Evolutionary conservation across 2,113 vertebrate genomes (phyloP), one percentile per base, ranked within the genome.

Genomic region (Donacobius atricapilla): DNA sequence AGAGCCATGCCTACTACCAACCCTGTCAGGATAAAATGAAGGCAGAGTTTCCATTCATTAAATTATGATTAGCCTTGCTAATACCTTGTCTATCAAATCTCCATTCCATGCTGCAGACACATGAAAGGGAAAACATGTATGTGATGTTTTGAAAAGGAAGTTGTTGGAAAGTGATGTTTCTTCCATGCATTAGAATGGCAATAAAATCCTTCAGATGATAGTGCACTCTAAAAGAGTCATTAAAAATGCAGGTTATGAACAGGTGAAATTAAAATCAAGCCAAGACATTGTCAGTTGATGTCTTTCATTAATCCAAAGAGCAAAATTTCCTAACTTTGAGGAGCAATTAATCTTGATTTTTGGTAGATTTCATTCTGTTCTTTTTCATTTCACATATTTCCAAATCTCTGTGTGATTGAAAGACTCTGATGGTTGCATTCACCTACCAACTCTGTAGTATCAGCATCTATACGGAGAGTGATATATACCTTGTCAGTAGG

Each of bases 41-140:
- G 72, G 69, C 58, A 89, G 42, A 92, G 73, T 93, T 94, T 91
- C 81, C 78, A 88, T 96, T 96, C 77, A 95, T 97, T 95, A 96
- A 84, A 40, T 87, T 91, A 87, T 89, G 81, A 91, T 96, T 95
- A 94, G 48, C 39, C 79, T 96, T 91, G 86, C 65, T 96, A 94
- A 94, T 92, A 94, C 79, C 47, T 89, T 88, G 72, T 91, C 78
- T 94, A 30, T 93, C 79, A 95, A 89, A 94, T 71, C 72, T 18
- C 12, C 72, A 42, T 51, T 30, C 22, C 0, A 0, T 71, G 47
- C 68, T 90, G 47, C 57, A 93, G 68, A 56, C 42, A 64, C 24
- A 64, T 48, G 27, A 58, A 79, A 94, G 42, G 23, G 75, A 91
- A 91, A 94, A 91, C 42, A 42, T 27, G 15, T 37, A 78, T 56